Conservation (phyloP, 2,888 invertebrate species). For the Scaptodrosophila latifasciaeformis region DNA sequence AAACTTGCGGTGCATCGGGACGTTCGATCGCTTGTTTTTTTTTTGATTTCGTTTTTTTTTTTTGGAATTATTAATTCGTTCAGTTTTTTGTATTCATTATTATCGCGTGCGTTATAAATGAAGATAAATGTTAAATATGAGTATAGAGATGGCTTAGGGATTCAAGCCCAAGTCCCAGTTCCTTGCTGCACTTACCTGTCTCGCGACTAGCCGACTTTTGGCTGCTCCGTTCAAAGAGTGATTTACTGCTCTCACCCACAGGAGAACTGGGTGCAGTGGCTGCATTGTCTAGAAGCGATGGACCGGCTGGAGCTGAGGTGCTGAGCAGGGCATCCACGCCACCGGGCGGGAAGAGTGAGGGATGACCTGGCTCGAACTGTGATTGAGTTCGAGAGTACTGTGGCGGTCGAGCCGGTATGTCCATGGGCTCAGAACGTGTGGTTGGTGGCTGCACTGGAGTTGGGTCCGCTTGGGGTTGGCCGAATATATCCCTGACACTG, state of each 20-base stretch:
- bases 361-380: constrained; percentile 52
- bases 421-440: constrained; percentile 79
- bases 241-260: constrained; percentile 63
- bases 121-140: constrained; percentile 53
- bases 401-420: constrained; percentile 77
- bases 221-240: constrained; percentile 58
- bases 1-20: constrained; percentile 65
- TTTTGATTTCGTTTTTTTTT: no score
- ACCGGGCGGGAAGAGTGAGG: constrained; percentile 70
- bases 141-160: constrained; percentile 16
- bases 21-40: constrained; percentile 67
- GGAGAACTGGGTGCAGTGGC: constrained; percentile 64
- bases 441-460: constrained; percentile 55
- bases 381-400: constrained; percentile 71
- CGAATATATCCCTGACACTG: constrained; percentile 80
- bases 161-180: constrained; percentile 5
- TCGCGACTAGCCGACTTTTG: constrained; percentile 65
- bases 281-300: constrained; percentile 39
- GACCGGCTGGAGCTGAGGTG: constrained; percentile 69
- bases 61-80: constrained; percentile 9
- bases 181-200: constrained; percentile 61
- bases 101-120: constrained; percentile 31
- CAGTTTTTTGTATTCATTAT: constrained; percentile 17
- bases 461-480: constrained; percentile 29
- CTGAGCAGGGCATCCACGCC: constrained; percentile 74